phyloP scores from a whole-genome alignment of 2,888 invertebrate species.

The Scotopteryx bipunctaria region DNA sequence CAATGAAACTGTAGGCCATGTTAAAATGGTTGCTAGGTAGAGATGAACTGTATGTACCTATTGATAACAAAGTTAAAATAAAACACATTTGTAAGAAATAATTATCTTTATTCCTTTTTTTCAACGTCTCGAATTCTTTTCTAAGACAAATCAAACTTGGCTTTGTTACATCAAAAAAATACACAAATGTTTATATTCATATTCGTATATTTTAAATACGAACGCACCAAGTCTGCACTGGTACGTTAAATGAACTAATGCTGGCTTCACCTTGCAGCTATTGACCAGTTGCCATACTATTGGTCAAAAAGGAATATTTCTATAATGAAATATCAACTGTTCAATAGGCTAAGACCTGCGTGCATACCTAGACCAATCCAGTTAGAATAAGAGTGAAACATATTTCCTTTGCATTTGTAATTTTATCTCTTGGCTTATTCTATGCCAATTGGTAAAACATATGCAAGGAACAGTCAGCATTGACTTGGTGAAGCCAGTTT shows the following conservation, averaged over 20 bases:
- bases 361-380: neutral
- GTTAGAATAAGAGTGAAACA: neutral
- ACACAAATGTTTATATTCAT: conserved; percentile 76
- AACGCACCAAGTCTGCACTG: conserved; percentile 58
- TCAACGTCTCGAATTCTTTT: conserved; percentile 78
- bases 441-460: neutral
- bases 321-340: neutral
- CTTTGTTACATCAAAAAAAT: conserved; percentile 81
- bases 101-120: conserved; percentile 79
- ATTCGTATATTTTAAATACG: conserved; percentile 73
- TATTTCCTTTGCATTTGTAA: neutral
- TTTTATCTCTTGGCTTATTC: neutral
- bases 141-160: conserved; percentile 82
- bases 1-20: too few relatives aligned
- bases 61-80: conserved; percentile 49
- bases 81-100: conserved; percentile 79
- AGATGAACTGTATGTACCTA: neutral
- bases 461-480: conserved; percentile 2
- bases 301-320: neutral
- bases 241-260: conserved; percentile 19
- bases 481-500: conserved; percentile 10
- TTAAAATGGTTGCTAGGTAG: too few relatives aligned
- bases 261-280: conserved; percentile 5
- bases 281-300: neutral
- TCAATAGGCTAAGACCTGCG: neutral